Evolutionary conservation across 2,113 vertebrate species (phyloP).

Genomic region (Dolichotis patagonum): DNA sequence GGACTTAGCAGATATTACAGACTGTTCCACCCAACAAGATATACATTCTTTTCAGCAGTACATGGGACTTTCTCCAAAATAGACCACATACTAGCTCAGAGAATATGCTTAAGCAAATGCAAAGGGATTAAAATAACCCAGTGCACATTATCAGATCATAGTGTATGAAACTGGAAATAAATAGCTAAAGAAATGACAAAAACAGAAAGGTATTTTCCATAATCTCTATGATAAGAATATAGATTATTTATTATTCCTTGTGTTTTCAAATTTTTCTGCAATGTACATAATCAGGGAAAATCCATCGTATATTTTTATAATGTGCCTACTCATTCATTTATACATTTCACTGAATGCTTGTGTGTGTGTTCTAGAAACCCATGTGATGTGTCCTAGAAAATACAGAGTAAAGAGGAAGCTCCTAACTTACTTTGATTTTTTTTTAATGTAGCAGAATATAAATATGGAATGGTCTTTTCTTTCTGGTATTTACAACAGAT

Average conservation of each 20-base stretch:
- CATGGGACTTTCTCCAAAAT: not conserved
- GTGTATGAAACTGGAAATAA: not conserved
- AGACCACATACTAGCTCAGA: not conserved
- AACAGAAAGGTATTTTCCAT: not conserved
- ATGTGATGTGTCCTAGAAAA: not conserved
- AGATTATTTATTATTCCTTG: not conserved
- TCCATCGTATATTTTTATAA: not conserved
- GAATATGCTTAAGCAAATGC: not conserved
- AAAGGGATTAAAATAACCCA: not conserved
- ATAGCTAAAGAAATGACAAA: not conserved
- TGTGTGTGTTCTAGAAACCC: not conserved
- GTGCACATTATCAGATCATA: not conserved
- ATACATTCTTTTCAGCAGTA: not conserved
- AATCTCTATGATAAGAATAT: not conserved
- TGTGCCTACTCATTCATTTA: not conserved
- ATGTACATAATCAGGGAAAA: not conserved
- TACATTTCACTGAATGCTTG: not conserved
- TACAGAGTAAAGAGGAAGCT: not conserved
- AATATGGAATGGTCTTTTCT: not conserved
- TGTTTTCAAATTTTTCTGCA: not conserved
- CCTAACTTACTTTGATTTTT: not conserved
- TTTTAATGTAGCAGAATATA: not conserved
- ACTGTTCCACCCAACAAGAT: not conserved
- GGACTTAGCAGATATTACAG: not conserved
- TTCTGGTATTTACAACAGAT: not conserved